Evolutionary conservation across 1,140 invertebrate species (phyloP).

Genomic region (Spodoptera frugiperda): DNA sequence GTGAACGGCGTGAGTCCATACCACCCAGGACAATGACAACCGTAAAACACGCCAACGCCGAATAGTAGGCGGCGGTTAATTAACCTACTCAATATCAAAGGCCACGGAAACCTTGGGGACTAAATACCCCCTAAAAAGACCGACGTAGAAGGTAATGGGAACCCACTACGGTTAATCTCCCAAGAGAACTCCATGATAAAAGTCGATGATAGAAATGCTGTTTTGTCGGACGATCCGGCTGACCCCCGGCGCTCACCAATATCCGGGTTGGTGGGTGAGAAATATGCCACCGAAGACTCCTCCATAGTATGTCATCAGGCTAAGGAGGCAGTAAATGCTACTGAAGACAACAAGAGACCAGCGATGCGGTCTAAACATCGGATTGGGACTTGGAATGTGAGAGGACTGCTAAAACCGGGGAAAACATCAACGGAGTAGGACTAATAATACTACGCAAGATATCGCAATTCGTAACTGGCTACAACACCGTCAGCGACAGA

Average conservation of each 20-base stretch:
- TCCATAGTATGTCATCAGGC: background rate
- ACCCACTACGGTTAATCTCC: conserved; percentile 15
- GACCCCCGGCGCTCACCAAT: conserved; percentile 24
- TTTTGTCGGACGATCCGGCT: conserved; percentile 11
- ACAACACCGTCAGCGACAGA: too few species aligned
- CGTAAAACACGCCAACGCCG: conserved; percentile 11
- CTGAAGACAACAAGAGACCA: conserved; percentile 2
- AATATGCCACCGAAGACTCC: conserved; percentile 22
- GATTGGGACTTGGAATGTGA: too few species aligned
- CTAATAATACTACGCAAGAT: too few species aligned
- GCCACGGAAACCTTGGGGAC: conserved; percentile 9
- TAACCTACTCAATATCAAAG: background rate
- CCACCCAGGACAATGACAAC: too few species aligned
- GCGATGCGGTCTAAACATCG: too few species aligned
- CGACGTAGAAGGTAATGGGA: conserved; percentile 35
- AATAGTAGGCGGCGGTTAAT: conserved; percentile 19
- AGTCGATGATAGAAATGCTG: conserved; percentile 10
- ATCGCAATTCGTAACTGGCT: too few species aligned
- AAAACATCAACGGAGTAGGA: too few species aligned
- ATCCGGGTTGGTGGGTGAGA: conserved; percentile 26
- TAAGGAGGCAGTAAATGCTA: conserved; percentile 3
- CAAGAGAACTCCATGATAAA: conserved; percentile 20
- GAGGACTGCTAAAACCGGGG: too few species aligned
- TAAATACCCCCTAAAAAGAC: conserved; percentile 45
- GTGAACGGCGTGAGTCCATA: too few species aligned